Evolutionary conservation across 2,113 vertebrate species (phyloP).

Genomic region (Tachycineta bicolor): DNA sequence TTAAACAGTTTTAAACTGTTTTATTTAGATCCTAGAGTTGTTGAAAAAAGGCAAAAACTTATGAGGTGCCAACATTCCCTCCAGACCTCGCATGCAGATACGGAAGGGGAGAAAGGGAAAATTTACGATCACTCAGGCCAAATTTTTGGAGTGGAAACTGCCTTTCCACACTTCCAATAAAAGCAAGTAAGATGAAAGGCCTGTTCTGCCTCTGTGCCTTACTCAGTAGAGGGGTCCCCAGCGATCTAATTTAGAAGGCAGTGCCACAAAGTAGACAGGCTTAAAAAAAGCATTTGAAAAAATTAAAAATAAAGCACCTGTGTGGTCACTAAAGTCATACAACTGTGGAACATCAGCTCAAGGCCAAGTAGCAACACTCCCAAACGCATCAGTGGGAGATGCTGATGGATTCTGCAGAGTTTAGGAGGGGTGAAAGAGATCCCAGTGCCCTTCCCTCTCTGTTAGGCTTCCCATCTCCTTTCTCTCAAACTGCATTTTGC

Average conservation of each 20-base stretch:
- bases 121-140: not conserved
- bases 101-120: not conserved
- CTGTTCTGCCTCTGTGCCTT: not conserved
- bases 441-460: not conserved
- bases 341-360: not conserved
- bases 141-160: not conserved
- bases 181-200: not conserved
- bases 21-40: not conserved
- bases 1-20: not conserved
- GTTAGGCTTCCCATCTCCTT: not conserved
- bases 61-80: not conserved
- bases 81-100: not conserved
- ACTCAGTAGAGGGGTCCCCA: not conserved
- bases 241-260: not conserved
- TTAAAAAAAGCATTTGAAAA: not conserved
- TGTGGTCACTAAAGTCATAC: not conserved
- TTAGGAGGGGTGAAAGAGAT: not conserved
- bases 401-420: not conserved
- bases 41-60: not conserved
- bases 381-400: not conserved
- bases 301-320: not conserved
- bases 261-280: not conserved
- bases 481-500: not conserved
- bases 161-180: not conserved
- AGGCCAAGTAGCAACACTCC: not conserved